phyloP scores from a whole-genome alignment of 1,140 invertebrate species.

The Nylanderia fulva region DNA sequence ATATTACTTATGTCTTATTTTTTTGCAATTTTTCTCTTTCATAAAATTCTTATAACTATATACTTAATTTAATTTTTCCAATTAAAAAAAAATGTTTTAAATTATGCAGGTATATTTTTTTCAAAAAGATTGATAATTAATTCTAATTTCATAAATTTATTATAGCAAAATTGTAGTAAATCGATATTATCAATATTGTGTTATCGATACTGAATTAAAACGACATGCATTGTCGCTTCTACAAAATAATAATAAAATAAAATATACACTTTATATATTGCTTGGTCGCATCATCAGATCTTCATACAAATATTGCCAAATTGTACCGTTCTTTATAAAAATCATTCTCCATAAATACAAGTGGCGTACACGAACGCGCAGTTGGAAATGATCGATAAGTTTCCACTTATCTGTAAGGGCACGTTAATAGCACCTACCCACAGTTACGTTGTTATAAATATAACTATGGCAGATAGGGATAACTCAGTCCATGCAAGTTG shows the following conservation, averaged over 20 bases:
- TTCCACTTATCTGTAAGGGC: constrained; percentile 29
- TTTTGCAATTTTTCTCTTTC: not conserved
- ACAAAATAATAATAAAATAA: not conserved
- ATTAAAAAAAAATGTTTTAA: not conserved
- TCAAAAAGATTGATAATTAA: not conserved
- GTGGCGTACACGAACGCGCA: not conserved
- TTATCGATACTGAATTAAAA: not conserved
- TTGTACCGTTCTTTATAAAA: not conserved
- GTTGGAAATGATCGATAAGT: constrained; percentile 53
- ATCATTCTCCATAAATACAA: constrained; percentile 16
- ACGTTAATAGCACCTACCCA: constrained; percentile 11
- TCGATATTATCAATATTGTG: not conserved
- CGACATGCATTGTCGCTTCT: not conserved
- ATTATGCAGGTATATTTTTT: not conserved
- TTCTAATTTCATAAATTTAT: not conserved
- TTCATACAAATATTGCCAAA: constrained; percentile 6
- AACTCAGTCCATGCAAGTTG: constrained; percentile 17
- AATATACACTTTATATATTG: not conserved
- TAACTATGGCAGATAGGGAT: not conserved
- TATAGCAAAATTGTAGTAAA: not conserved
- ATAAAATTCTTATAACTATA: not conserved
- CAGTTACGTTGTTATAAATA: constrained; percentile 44
- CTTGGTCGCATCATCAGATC: not conserved
- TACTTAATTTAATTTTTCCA: not conserved
- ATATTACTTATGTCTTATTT: not conserved